Percentiles rank a stretch among this genome's conserved stretches.
Conservation (phyloP, 1,140 invertebrate genomes). For the Amyelois transitella region DNA sequence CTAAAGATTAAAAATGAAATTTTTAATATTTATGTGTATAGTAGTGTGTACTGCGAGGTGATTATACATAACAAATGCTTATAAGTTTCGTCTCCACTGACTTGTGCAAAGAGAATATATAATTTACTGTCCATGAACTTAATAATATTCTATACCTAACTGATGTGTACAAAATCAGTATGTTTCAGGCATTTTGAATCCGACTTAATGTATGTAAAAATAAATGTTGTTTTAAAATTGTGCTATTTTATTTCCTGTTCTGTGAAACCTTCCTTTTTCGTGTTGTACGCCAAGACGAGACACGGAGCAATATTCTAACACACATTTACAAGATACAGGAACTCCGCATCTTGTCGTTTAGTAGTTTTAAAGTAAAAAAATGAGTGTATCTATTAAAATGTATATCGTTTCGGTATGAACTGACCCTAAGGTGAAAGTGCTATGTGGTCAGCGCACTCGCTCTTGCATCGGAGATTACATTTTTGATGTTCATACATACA, state of each 20-base stretch:
- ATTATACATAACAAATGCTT: conserved; percentile 56
- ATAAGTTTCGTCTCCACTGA: conserved; percentile 54
- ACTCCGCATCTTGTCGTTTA: too few relatives aligned
- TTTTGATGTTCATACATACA: too few relatives aligned
- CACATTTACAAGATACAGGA: too few relatives aligned
- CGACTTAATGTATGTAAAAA: conserved; percentile 74
- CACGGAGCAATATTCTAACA: too few relatives aligned
- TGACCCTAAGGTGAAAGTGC: too few relatives aligned
- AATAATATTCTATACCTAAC: conserved; percentile 52
- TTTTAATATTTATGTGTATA: conserved; percentile 71
- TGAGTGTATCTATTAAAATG: too few relatives aligned
- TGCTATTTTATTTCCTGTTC: conserved; percentile 49
- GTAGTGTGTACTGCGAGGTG: conserved; percentile 64
- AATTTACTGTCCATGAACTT: conserved; percentile 66
- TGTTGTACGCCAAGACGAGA: too few relatives aligned
- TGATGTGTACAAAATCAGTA: conserved; percentile 71
- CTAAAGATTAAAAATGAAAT: conserved; percentile 68
- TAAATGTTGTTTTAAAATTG: conserved; percentile 73
- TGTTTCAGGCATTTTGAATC: conserved; percentile 73
- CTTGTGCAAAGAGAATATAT: conserved; percentile 53
- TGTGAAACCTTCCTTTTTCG: too few relatives aligned
- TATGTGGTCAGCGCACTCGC: too few relatives aligned
- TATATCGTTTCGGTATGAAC: too few relatives aligned
- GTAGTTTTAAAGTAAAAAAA: too few relatives aligned
- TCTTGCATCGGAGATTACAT: too few relatives aligned